Evolutionary conservation across 2,888 invertebrate species (phyloP).

Genomic region (Cantharis rustica): DNA sequence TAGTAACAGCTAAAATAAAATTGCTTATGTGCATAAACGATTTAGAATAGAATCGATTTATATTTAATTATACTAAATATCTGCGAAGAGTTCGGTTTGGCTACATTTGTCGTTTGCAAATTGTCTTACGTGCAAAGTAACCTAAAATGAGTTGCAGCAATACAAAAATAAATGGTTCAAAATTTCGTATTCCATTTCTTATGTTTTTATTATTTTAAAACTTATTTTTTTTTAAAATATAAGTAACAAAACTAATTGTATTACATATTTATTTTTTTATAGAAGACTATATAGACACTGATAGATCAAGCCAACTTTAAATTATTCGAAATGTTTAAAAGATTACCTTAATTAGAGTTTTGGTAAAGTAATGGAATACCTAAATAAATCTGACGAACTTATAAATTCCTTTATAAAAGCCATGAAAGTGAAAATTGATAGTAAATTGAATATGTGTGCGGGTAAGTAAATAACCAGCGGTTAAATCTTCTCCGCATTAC

Average conservation of each 20-base stretch:
- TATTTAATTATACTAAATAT: constrained; percentile 24
- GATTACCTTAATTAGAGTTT: background rate
- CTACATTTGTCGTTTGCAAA: constrained; percentile 8
- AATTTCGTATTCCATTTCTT: constrained; percentile 4
- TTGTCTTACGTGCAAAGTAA: constrained; percentile 14
- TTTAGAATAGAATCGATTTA: constrained; percentile 11
- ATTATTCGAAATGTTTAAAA: background rate
- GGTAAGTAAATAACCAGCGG: constrained; percentile 2
- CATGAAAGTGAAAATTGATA: background rate
- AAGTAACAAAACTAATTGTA: background rate
- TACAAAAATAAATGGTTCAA: constrained; percentile 6
- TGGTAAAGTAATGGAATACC: background rate
- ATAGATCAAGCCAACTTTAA: background rate
- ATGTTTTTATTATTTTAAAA: constrained; percentile 15
- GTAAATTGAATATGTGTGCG: background rate
- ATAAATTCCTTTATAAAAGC: background rate
- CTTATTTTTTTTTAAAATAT: background rate
- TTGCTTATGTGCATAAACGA: background rate
- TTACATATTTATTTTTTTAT: background rate
- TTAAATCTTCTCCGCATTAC: constrained; percentile 4
- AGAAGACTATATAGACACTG: background rate
- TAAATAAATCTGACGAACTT: background rate
- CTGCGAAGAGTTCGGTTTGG: constrained; percentile 10
- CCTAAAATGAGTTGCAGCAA: constrained; percentile 4
- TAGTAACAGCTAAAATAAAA: background rate